Evolutionary conservation across 2,888 invertebrate species (phyloP), one percentile per base, ranked within the genome.

Genomic region (Cybosia mesomella): DNA sequence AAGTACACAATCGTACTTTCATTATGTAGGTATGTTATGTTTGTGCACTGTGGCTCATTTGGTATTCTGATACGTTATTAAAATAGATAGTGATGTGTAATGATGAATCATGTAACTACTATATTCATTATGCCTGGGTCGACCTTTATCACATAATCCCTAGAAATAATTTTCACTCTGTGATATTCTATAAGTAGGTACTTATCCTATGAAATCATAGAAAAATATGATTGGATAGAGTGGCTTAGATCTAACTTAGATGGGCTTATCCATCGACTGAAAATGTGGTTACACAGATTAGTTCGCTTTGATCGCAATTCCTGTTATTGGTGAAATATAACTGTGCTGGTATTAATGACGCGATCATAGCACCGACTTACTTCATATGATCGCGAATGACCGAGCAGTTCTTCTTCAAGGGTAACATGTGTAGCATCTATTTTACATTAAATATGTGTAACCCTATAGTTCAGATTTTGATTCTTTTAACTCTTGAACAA

Each of bases 1-100:
- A 39, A 59, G 59, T 59, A 59, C 36, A 36, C 36, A 22, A 36
- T 59, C 22, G 22, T 36, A 59, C 36, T 22, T 49, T 49, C 49
- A 49, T 49, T 43, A 28, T 28, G 28, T 39, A 43, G 2, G 43
- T 18, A 43, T 43, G 43, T 43, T 43, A n/a, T 18, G 18, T 32
- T 32, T 9, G 36, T 34, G 36, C 36, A 36, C 7, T 36, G 36
- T 58, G 21, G 43, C 18, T 18, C 43, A 43, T 43, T 43, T 43
- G 49, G 49, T 49, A 49, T 0, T 49, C n/a, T 0, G n/a, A 49
- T 49, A 49, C 1, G 49, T 49, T n/a, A 49, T 49, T 49, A n/a
- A 49, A 49, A 49, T 49, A 49, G 49, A 49, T 49, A 49, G 9
- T 49, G n/a, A 49, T 49, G n/a, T 49, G n/a, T 49, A 49, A 39